Base-by-base conservation (phyloP, 2,888 invertebrate genomes). In the Polydrusus cervinus region DNA sequence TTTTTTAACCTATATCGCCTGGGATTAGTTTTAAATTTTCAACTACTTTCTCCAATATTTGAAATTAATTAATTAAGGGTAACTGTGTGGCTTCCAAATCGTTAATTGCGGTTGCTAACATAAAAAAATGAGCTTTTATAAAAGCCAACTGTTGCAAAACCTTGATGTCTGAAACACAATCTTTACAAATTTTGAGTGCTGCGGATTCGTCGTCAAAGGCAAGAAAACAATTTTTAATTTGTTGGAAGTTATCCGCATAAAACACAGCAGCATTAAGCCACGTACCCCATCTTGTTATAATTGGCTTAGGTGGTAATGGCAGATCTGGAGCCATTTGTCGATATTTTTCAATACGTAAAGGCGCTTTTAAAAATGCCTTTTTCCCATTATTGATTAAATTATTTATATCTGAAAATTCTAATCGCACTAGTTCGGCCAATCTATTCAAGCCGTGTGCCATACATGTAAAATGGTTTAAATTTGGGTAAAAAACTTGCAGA, bases 161-260 rank as follows among this genome's bases (percentile, higher is more conserved):
- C 10, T 51, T 14, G 13, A 20, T 14, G 14, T 51, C 51, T 13
- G n/a, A 14, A 18, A 51, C 13, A 11, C 14, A 51, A 18, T 13
- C 16, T 51, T 14, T 51, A 51, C 51, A 11, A 51, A 16, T 51
- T 51, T 51, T 51, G 18, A 51, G 51, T 14, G 51, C 16, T 20
- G 18, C 51, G 18, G 16, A 51, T 10, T 51, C 51, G 16, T 51
- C 51, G 47, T 51, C 51, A 51, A 51, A 51, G 18, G 16, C 14
- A 51, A 51, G 13, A 20, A 51, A 51, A 10, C 14, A 13, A 14
- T 20, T 30, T 57, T 57, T 57, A n/a, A 57, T 11, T 30, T 57
- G 10, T 30, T 57, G 30, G 57, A 57, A 57, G 14, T 57, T 57
- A 30, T 57, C 25, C 30, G 57, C 57, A 14, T 57, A 57, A 57